These are phyloP conservation scores for Mormyrus proboscirostris DNA, from an alignment of 2,797 vertebrate species.

Conservation along the genomic window DNA sequence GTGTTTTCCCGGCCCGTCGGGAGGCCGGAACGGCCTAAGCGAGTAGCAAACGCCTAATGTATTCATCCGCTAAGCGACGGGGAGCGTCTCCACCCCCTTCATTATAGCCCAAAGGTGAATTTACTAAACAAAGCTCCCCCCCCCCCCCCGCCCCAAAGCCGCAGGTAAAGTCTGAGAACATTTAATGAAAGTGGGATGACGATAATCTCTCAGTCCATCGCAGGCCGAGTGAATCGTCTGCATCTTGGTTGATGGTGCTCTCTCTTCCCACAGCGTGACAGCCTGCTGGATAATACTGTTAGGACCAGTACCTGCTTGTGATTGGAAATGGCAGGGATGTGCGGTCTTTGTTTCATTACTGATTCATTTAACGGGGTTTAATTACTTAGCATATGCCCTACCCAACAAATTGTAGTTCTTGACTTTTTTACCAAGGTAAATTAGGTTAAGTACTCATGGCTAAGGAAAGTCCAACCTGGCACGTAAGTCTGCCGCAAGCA, in stretches of 20 bases:
- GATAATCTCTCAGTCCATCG: conserved; percentile 2
- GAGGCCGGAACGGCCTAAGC: background rate
- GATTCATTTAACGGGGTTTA: background rate
- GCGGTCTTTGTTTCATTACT: background rate
- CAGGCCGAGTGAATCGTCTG: background rate
- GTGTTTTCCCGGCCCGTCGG: background rate
- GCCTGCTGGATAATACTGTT: background rate
- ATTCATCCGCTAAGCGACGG: background rate
- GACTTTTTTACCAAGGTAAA: background rate
- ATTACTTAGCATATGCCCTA: background rate
- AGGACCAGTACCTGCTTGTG: background rate
- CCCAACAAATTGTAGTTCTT: background rate
- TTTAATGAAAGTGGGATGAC: conserved; percentile 8
- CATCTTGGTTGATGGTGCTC: background rate
- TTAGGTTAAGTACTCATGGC: conserved; percentile 13
- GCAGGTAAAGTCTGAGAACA: background rate
- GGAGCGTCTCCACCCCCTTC: background rate
- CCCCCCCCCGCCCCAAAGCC: background rate
- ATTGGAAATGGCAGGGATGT: background rate
- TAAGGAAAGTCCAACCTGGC: background rate
- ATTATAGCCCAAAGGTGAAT: conserved; percentile 10
- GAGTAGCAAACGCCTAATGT: background rate
- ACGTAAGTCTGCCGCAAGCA: background rate
- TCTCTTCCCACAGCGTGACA: background rate
- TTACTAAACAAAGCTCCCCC: background rate